Evolutionary conservation across 2,888 invertebrate species (phyloP).

Genomic region (Acrocyrtus sp.): DNA sequence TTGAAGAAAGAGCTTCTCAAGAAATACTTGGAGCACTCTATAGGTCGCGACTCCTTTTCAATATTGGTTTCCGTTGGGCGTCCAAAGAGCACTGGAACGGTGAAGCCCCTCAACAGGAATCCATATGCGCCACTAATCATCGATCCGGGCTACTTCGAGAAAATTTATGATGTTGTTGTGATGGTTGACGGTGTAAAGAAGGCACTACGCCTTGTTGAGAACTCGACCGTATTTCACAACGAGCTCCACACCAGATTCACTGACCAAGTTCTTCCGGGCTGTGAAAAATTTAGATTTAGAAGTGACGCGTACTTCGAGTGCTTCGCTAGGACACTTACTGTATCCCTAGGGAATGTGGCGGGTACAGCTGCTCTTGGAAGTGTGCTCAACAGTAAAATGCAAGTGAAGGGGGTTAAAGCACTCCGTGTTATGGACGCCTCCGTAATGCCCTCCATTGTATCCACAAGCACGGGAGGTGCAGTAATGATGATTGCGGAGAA

Average conservation of each 20-base stretch:
- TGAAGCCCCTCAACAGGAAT: conserved; percentile 22
- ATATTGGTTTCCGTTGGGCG: conserved; percentile 34
- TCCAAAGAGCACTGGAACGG: conserved; percentile 33
- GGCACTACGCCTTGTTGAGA: conserved; percentile 18
- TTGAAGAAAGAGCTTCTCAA: conserved; percentile 27
- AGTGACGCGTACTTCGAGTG: conserved; percentile 42
- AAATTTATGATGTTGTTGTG: conserved; percentile 22
- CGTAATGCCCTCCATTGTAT: conserved; percentile 33
- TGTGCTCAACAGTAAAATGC: conserved; percentile 24
- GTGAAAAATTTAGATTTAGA: conserved; percentile 7
- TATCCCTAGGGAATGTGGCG: conserved; percentile 24
- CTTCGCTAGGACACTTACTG: conserved; percentile 17
- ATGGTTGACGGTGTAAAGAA: conserved; percentile 47
- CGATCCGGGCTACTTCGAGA: conserved; percentile 47
- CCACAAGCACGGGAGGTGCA: conserved; percentile 35
- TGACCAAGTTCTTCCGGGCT: conserved; percentile 14
- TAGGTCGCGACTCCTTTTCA: conserved; percentile 44
- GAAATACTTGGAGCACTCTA: conserved; percentile 36
- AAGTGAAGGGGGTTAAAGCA: conserved; percentile 19
- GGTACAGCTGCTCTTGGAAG: conserved; percentile 37
- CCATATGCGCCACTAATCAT: conserved; percentile 30
- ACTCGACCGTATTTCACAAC: not conserved
- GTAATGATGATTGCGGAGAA: conserved; percentile 52
- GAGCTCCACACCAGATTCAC: conserved; percentile 3
- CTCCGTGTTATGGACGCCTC: conserved; percentile 49